Conservation (phyloP, 2,797 vertebrate species). For the Arctocebus calabarensis region DNA sequence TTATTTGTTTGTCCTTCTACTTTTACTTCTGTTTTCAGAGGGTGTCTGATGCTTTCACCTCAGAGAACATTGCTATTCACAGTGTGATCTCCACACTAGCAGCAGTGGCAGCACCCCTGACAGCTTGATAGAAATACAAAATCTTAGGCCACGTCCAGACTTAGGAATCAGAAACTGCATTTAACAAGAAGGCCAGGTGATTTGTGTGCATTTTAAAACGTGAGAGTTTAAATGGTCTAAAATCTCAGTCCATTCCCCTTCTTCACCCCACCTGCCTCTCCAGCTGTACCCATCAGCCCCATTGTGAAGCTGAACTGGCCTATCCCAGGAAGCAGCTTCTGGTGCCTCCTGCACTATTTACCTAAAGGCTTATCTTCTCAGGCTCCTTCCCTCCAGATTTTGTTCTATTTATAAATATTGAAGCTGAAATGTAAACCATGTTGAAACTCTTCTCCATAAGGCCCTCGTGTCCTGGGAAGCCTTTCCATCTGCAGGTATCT, state of each 20-base stretch:
- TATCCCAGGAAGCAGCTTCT: constrained; percentile 4
- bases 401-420: constrained; percentile 64
- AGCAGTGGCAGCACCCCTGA: not conserved
- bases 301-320: not conserved
- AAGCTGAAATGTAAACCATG: constrained; percentile 41
- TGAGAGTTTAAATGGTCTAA: not conserved
- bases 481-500: not conserved
- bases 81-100: not conserved
- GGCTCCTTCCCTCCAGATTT: constrained; percentile 12
- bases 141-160: not conserved
- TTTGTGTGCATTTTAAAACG: not conserved
- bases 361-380: not conserved
- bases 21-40: not conserved
- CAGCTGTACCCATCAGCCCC: not conserved
- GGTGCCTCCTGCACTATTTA: constrained; percentile 35
- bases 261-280: no score
- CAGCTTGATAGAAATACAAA: not conserved
- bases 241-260: not conserved
- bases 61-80: not conserved
- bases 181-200: not conserved
- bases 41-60: not conserved
- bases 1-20: not conserved
- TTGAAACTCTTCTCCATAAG: not conserved
- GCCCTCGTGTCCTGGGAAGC: not conserved
- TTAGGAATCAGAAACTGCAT: not conserved